Percentiles rank a stretch among this genome's conserved stretches.
Evolutionary conservation across 1,140 invertebrate species (phyloP).

Genomic region (Hylyphantes graminicola): DNA sequence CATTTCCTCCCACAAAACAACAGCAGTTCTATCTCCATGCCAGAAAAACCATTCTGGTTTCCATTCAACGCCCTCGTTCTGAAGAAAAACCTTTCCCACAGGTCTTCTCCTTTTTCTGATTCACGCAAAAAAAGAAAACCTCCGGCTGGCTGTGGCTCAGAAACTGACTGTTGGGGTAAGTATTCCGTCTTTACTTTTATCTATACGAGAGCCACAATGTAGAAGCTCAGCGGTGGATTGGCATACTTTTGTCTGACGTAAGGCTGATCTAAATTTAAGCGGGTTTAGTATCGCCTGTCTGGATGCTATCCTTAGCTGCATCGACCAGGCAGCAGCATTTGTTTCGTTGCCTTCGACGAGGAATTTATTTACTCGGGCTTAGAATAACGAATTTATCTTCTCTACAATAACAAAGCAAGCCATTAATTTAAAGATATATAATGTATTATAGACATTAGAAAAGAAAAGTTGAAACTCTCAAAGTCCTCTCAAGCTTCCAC

Average conservation of each 20-base stretch:
- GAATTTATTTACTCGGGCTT: background rate
- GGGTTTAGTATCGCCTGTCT: conserved; percentile 57
- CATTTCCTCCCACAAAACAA: too few relatives aligned
- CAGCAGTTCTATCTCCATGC: background rate
- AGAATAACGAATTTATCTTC: too few relatives aligned
- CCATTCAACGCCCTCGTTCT: conserved; percentile 21
- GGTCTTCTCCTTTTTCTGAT: conserved; percentile 51
- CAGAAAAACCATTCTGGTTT: conserved; percentile 6
- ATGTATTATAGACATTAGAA: too few relatives aligned
- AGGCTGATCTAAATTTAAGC: conserved; percentile 56
- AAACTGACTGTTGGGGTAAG: conserved; percentile 55
- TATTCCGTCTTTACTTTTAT: conserved; percentile 49
- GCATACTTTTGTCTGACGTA: conserved; percentile 58
- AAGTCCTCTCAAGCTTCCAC: too few relatives aligned
- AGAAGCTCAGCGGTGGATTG: conserved; percentile 35
- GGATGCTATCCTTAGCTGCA: conserved; percentile 55
- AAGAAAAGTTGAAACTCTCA: too few relatives aligned
- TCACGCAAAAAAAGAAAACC: conserved; percentile 47
- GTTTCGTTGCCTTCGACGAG: conserved; percentile 22
- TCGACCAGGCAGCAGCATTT: conserved; percentile 13
- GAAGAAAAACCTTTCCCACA: conserved; percentile 1
- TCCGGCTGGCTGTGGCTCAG: conserved; percentile 36
- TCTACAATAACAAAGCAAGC: too few relatives aligned
- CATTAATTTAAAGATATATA: too few relatives aligned
- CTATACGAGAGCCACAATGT: conserved; percentile 48